Evolutionary conservation across 2,797 vertebrate genomes (phyloP), one percentile per base, ranked within the genome.

Genomic region (Coreius guichenoti): DNA sequence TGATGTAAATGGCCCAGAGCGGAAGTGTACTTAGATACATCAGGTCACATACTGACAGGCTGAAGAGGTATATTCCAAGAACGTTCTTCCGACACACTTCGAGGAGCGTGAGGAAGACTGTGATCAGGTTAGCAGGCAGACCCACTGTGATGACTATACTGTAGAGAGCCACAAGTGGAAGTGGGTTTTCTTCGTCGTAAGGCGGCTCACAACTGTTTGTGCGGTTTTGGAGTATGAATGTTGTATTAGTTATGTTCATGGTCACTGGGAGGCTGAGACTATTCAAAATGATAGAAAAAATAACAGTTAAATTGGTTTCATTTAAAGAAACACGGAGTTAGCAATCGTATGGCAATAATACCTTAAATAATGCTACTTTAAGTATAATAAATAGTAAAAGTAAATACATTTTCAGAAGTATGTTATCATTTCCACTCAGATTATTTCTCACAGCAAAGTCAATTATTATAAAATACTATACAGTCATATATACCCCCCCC

Each of bases 1-100:
- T 68, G 29, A 97, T 92, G 0, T 98, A 99, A 39, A 91, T 0
- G 4, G 95, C 91, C 98, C 98, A 99, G 67, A 96, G 79, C 0
- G 98, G 97, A 87, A 98, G 91, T 0, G 98, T 99, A 51, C 94
- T 31, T 63, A 96, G 77, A 86, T 98, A 99, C 77, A 95, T 94
- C 86, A 98, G 92, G 89, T 99, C 97, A 13, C 96, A 97, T 77
- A 98, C 11, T 0, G 97, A 96, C 89, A 99, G 93, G 85, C 94
- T 93, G 86, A 95, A 94, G 88, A 99, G 95, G 91, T 98, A 99
- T 0, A 98, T 86, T 0, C 95, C 96, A 76, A 97, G 91, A 68
- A 96, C 93, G 4, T 94, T 97, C 36, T 94, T 93, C 74, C 87
- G 93, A 17, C 26, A 51, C 11, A 94, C 96, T 92, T 96, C 96